Base-by-base conservation (phyloP, 1,140 invertebrate species). In the Zaprionus kolodkinae region DNA sequence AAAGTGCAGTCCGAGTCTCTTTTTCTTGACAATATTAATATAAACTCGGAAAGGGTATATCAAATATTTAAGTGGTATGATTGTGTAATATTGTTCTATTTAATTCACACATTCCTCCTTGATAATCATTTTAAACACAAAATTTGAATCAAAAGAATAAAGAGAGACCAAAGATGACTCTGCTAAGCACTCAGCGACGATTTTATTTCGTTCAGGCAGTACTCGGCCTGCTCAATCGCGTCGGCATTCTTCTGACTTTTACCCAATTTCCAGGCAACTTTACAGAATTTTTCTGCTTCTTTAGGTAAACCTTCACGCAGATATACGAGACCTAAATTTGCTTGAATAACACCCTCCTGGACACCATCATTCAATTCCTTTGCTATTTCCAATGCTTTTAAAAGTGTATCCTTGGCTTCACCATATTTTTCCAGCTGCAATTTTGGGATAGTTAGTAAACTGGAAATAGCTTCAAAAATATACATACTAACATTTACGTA, bases 271-370 rank as follows among this genome's bases (percentile, higher is more conserved):
- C 94, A 95, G 0, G 95, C 97, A 85, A 95, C 93, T 27, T 94
- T 94, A 91, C 97, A 98, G 55, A 93, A 93, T 74, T 95, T 94
- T 89, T 95, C 94, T 1, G 97, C 97, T 89, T 96, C 94, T 12
- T 94, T 91, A 40, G 95, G 91, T 56, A 97, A 89, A 27, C 95
- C 94, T 91, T 96, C 95, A 82, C 96, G 95, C 11, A 98, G 86
- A 83, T 96, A 96, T 60, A 97, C 94, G 71, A 96, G 95, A 13
- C 97, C 98, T 68, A 98, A 92, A 93, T 98, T 99, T 17, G 97
- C 95, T 93, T 97, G 95, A 72, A 98, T 94, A 1, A 95, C 93
- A 9, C 96, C 95, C 69, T 97, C 93, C 62, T 97, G 95, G 50
- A 93, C 85, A 83, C 95, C 95, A 30, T 96, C 95, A 15, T 94